Base-by-base conservation (phyloP, 1,140 invertebrate genomes). In the Hycleus phaleratus region DNA sequence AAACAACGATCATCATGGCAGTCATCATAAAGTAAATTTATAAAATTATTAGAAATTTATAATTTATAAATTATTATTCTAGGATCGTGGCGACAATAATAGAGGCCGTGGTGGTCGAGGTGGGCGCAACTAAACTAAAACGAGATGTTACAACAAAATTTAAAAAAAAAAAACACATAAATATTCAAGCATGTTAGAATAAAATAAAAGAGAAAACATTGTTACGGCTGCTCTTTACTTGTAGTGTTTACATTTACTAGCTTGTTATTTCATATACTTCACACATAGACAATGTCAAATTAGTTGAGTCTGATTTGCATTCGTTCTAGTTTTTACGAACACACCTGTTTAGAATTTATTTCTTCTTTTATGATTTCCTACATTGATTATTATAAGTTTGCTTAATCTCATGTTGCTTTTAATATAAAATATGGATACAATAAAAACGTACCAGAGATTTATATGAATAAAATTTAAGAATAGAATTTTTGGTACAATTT, bases 51-150 rank as follows among this genome's bases (percentile, higher is more conserved):
- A 4, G 26, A 44, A 1, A 42, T 18, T 47, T 43, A 7, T 25
- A 45, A n/a, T 40, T 53, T 40, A 45, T 10, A 1, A 39, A 6
- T 54, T 54, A 60, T 61, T 47, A 39, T 71, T 69, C 32, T 59
- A 72, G 71, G 71, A 72, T 46, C 62, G 69, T 40, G 65, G 63
- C 25, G 69, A 71, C 40, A 71, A 65, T 61, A 65, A 61, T 50
- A 59, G 68, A 55, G 61, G 70, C 46, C 60, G 69, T 9, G 64
- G 68, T 25, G 64, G 70, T 40, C 59, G 69, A 46, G 64, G 67
- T 43, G 68, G 68, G 25, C 65, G 69, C 40, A 72, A 71, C 49
- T 72, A 65, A 65, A 59, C 11, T 42, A 58, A 60, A 51, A 59
- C 59, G 18, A 18, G 18, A 18, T 18, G 18, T 18, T 18, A 18